Percentiles rank a stretch among this genome's conserved stretches.
These are phyloP conservation scores for Cryptotermes secundus DNA, from an alignment of 1,140 invertebrate species.

Conservation along the genomic window DNA sequence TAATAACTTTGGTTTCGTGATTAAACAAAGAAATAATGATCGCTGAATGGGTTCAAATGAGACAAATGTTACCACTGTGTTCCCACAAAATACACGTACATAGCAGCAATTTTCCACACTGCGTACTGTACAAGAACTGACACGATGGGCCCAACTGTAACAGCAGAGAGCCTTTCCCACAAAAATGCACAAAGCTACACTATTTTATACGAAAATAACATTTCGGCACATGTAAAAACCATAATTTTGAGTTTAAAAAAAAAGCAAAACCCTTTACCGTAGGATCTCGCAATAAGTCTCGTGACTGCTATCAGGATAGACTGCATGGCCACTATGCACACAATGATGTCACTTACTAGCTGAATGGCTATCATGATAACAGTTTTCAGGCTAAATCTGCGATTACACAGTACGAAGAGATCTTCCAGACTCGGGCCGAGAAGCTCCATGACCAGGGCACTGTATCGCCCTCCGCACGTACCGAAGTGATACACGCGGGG, in stretches of 20 bases:
- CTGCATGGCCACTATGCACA: neutral
- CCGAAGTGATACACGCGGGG: conserved; percentile 86
- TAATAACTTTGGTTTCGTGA: no score
- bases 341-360: conserved; percentile 50
- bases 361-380: conserved; percentile 79
- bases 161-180: no score
- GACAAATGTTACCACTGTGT: no score
- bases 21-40: no score
- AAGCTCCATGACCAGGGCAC: conserved; percentile 76
- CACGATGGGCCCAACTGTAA: no score
- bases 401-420: conserved; percentile 74
- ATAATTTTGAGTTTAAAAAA: neutral
- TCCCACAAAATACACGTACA: no score
- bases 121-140: no score
- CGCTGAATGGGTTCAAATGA: no score
- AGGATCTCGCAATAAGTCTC: neutral
- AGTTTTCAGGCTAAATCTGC: conserved; percentile 77
- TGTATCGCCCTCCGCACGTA: conserved; percentile 79
- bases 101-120: no score
- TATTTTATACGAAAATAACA: no score
- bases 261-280: neutral
- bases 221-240: no score
- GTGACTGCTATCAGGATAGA: neutral
- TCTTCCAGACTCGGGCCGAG: conserved; percentile 79
- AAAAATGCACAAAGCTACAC: no score